Conservation (phyloP, 2,113 vertebrate genomes). For the Azemiops feae region DNA sequence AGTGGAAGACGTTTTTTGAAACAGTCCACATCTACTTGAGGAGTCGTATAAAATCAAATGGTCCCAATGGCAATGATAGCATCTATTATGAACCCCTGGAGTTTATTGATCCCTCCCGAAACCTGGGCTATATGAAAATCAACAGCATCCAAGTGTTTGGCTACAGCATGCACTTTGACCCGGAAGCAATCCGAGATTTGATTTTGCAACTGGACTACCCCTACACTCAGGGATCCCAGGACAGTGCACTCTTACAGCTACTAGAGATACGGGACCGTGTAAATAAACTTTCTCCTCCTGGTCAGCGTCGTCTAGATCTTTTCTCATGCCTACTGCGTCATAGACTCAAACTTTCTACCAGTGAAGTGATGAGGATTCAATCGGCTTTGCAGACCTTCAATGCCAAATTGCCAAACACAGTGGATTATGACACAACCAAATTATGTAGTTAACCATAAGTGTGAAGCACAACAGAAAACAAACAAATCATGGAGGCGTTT, state of each 20-base stretch:
- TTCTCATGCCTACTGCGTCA: constrained; percentile 95
- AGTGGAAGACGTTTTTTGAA: constrained; percentile 98
- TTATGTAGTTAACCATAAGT: constrained; percentile 93
- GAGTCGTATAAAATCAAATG: constrained; percentile 85
- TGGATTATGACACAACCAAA: constrained; percentile 95
- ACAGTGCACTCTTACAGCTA: constrained; percentile 92
- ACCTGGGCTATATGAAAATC: constrained; percentile 98
- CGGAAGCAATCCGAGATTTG: constrained; percentile 93
- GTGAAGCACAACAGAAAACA: constrained; percentile 76
- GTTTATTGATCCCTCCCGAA: constrained; percentile 85
- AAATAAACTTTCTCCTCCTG: constrained; percentile 91
- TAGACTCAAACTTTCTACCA: constrained; percentile 90
- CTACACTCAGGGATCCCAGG: constrained; percentile 96
- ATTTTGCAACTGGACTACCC: constrained; percentile 97
- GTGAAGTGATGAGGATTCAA: constrained; percentile 92
- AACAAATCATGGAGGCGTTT: constrained; percentile 71
- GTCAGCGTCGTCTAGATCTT: constrained; percentile 88
- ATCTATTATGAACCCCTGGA: constrained; percentile 92
- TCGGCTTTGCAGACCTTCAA: constrained; percentile 90
- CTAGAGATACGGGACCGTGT: constrained; percentile 93
- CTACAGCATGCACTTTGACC: constrained; percentile 99
- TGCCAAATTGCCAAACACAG: constrained; percentile 88
- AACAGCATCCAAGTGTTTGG: constrained; percentile 97
- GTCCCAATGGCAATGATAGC: constrained; percentile 82
- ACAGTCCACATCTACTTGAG: constrained; percentile 95